Evolutionary conservation across 2,888 invertebrate species (phyloP).

Genomic region (Ditylenchus weischeri): DNA sequence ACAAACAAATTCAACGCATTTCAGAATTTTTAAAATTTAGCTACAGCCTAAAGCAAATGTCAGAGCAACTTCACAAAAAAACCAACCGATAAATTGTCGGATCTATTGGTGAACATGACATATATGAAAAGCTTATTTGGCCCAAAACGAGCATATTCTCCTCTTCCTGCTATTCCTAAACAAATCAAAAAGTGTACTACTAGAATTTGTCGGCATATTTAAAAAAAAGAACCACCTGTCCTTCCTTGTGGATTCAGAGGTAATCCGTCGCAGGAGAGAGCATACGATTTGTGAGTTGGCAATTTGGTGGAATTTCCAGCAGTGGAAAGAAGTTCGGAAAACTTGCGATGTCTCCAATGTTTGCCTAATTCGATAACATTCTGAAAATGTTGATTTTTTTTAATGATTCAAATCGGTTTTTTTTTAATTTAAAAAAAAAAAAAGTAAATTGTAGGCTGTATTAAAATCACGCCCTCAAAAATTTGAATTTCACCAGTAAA

Average conservation of each 20-base stretch:
- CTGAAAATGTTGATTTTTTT: constrained; percentile 24
- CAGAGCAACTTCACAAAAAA: not conserved
- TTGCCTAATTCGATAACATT: constrained; percentile 45
- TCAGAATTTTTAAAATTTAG: not conserved
- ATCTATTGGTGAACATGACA: constrained; percentile 36
- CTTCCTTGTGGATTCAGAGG: constrained; percentile 54
- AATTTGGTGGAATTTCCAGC: constrained; percentile 25
- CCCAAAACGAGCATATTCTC: constrained; percentile 52
- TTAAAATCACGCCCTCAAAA: too few relatives aligned
- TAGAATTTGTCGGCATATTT: not conserved
- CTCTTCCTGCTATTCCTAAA: constrained; percentile 51
- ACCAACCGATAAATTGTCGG: not conserved
- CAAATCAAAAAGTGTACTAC: not conserved
- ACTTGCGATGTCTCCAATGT: constrained; percentile 39
- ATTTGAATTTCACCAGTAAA: too few relatives aligned
- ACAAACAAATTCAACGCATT: not conserved
- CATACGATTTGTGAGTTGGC: not conserved
- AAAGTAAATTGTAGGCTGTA: too few relatives aligned
- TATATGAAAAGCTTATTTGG: constrained; percentile 49
- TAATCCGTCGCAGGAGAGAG: constrained; percentile 42
- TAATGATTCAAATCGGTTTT: too few relatives aligned
- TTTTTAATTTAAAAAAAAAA: too few relatives aligned
- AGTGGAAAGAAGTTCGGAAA: constrained; percentile 31
- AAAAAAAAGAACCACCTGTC: constrained; percentile 1
- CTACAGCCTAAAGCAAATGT: too few relatives aligned